Conservation (phyloP, 2,113 vertebrate species). For the Butastur rufipennis region DNA sequence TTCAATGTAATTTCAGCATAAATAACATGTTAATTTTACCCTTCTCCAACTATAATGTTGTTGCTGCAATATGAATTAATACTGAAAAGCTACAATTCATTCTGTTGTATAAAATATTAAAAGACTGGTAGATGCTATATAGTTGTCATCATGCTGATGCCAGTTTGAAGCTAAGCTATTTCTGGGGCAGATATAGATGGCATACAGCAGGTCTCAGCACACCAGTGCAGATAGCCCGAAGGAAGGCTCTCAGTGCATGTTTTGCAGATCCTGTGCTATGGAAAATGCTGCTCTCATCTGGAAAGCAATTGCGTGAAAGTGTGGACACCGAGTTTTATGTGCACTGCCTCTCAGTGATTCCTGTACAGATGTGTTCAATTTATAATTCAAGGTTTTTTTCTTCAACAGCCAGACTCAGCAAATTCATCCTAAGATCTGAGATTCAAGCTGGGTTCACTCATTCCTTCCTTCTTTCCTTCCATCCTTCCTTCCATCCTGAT, state of each 20-base stretch:
- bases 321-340: not conserved
- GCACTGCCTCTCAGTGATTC: not conserved
- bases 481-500: not conserved
- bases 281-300: not conserved
- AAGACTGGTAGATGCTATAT: not conserved
- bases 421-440: not conserved
- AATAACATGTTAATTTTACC: conserved; percentile 39
- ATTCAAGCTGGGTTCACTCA: not conserved
- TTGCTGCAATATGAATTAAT: conserved; percentile 22
- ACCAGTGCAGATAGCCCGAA: not conserved
- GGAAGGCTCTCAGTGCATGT: not conserved
- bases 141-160: not conserved
- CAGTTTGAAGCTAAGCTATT: not conserved
- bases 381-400: not conserved
- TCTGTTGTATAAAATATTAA: not conserved
- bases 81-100: conserved; percentile 21
- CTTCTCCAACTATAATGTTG: not conserved
- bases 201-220: not conserved
- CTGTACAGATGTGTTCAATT: not conserved
- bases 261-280: not conserved
- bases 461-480: not conserved
- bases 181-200: not conserved
- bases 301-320: not conserved
- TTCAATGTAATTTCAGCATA: not conserved
- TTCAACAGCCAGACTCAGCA: not conserved